Evolutionary conservation across 2,888 invertebrate species (phyloP).

Genomic region (Ganaspis brasiliensis): DNA sequence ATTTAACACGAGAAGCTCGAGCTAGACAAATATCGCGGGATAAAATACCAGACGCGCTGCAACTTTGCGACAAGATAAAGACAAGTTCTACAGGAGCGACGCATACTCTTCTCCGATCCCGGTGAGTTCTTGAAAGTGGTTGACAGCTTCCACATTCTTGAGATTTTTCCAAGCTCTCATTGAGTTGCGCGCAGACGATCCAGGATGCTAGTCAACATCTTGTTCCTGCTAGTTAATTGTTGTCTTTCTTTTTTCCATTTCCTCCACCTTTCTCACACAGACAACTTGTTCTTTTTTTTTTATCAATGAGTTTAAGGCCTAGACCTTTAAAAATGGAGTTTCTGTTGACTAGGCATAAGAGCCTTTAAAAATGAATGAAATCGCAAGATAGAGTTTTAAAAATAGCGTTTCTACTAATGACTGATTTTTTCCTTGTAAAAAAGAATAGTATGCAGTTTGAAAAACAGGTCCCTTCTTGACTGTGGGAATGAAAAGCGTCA

Average conservation of each 20-base stretch:
- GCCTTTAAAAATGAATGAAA: too few species aligned
- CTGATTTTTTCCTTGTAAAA: too few species aligned
- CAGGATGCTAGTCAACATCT: constrained; percentile 32
- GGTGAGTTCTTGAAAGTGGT: constrained; percentile 68
- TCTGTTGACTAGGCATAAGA: too few species aligned
- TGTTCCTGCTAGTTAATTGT: constrained; percentile 29
- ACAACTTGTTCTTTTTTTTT: neutral
- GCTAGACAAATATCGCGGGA: constrained; percentile 49
- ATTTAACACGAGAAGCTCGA: constrained; percentile 45
- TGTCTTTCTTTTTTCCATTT: neutral
- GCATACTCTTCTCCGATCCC: constrained; percentile 55
- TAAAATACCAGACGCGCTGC: constrained; percentile 57
- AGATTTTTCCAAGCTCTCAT: constrained; percentile 68
- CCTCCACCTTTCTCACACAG: neutral
- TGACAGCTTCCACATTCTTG: constrained; percentile 73
- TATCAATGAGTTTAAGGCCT: too few species aligned
- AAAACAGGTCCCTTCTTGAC: too few species aligned
- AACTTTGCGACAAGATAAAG: constrained; percentile 62
- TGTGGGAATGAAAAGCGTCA: too few species aligned
- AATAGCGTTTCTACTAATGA: too few species aligned
- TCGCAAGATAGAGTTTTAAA: too few species aligned
- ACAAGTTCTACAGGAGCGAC: constrained; percentile 64
- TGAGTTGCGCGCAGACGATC: constrained; percentile 50
- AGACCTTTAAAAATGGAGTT: too few species aligned
- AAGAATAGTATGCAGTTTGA: too few species aligned